Evolutionary conservation across 2,113 vertebrate genomes (phyloP).

Genomic region (Upupa epops): DNA sequence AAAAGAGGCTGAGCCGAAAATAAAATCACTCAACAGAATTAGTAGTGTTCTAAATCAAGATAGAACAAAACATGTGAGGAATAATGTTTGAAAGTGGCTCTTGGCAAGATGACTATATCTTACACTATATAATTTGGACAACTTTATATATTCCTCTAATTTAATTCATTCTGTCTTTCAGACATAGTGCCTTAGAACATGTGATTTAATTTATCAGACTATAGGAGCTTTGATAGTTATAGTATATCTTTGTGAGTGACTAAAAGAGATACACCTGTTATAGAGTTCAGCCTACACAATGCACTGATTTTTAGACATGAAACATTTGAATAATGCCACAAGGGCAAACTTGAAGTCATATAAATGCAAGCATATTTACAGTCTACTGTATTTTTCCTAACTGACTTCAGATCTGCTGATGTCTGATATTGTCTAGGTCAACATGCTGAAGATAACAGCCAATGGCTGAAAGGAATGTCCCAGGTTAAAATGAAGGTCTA

Average conservation of each 20-base stretch:
- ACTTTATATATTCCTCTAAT: background rate
- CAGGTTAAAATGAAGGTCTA: no score
- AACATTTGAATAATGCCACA: background rate
- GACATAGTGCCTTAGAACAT: background rate
- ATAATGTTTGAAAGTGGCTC: background rate
- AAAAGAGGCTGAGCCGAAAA: no score
- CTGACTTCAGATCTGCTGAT: background rate
- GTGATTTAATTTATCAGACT: background rate
- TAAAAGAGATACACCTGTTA: background rate
- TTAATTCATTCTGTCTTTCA: background rate
- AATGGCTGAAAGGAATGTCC: rapidly evolving
- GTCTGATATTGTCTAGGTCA: background rate
- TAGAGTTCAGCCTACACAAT: background rate
- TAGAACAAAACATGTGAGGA: background rate
- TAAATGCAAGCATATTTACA: background rate
- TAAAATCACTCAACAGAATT: no score
- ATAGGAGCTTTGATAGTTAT: background rate
- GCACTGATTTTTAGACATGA: background rate
- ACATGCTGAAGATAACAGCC: background rate
- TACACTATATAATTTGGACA: background rate
- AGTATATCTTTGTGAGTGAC: background rate
- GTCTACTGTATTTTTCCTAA: background rate
- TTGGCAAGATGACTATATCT: background rate
- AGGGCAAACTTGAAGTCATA: background rate
- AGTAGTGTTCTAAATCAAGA: no score